These are phyloP conservation scores for Pseudeuparius sepicola DNA, from an alignment of 2,888 invertebrate species.

Conservation along the genomic window DNA sequence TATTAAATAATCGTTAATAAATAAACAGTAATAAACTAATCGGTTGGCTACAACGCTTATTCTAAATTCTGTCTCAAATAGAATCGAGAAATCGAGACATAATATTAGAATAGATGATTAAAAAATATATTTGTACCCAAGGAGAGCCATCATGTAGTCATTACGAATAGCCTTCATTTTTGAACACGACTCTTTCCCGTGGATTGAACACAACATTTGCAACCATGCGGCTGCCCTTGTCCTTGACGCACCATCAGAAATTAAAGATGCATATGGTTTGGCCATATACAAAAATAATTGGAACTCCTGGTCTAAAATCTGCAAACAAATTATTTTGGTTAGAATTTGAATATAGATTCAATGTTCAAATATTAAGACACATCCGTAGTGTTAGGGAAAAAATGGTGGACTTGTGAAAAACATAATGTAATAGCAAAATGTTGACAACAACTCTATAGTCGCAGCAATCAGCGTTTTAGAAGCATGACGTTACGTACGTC, in stretches of 20 bases:
- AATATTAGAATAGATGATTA: too few species aligned
- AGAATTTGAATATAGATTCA: too few species aligned
- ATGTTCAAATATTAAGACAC: too few species aligned
- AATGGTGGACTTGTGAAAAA: too few species aligned
- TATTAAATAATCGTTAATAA: too few species aligned
- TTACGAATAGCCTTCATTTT: conserved; percentile 45
- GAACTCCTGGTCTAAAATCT: conserved; percentile 42
- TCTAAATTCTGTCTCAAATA: background rate
- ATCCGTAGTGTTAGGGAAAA: too few species aligned
- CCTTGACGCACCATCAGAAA: conserved; percentile 38
- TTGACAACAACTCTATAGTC: too few species aligned
- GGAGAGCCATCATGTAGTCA: conserved; percentile 45
- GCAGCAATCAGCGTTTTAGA: too few species aligned
- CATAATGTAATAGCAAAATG: too few species aligned
- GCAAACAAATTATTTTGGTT: conserved; percentile 6
- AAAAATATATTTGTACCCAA: conserved; percentile 38
- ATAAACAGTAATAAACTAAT: too few species aligned
- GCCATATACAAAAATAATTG: conserved; percentile 40
- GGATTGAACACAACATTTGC: conserved; percentile 41
- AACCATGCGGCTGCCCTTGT: conserved; percentile 43
- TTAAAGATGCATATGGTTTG: conserved; percentile 40
- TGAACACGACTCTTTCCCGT: conserved; percentile 39
- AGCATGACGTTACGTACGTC: too few species aligned
- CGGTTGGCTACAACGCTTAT: background rate
- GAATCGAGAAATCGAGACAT: too few species aligned